Evolutionary conservation across 2,113 vertebrate genomes (phyloP).

Genomic region (Triplophysa siluroides): DNA sequence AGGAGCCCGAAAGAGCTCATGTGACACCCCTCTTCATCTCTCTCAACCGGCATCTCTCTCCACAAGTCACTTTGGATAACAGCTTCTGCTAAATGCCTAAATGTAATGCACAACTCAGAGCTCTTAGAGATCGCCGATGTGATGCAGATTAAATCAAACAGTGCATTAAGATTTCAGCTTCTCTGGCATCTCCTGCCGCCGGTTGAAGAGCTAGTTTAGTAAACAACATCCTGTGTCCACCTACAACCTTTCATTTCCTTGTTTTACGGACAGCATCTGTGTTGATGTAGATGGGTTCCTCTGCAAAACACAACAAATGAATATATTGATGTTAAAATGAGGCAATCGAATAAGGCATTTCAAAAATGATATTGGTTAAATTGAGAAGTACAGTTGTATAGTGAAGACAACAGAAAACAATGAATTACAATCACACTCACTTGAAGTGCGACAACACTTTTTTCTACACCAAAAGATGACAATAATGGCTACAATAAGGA

Average conservation of each 20-base stretch:
- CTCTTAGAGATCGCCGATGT: too few species aligned
- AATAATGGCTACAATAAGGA: slow-evolving; percentile 3
- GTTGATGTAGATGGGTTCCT: slow-evolving; percentile 38
- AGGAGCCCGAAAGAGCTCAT: too few species aligned
- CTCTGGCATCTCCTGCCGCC: too few species aligned
- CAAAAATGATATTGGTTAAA: not conserved
- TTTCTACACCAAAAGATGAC: slow-evolving; percentile 29
- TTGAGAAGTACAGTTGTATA: not conserved
- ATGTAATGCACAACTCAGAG: too few species aligned
- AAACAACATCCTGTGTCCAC: too few species aligned
- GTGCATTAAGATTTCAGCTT: too few species aligned
- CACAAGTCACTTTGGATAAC: too few species aligned
- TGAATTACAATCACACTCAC: slow-evolving; percentile 1
- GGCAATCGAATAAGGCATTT: not conserved
- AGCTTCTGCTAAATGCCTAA: too few species aligned
- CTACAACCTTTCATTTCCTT: not conserved
- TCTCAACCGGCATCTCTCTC: too few species aligned
- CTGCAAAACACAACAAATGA: slow-evolving; percentile 32
- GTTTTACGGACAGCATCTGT: not conserved
- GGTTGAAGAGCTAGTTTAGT: too few species aligned
- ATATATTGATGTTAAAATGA: not conserved
- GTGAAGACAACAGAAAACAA: not conserved
- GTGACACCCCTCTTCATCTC: too few species aligned
- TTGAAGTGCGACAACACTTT: not conserved
- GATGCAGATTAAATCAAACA: too few species aligned